A percentile compares a stretch with the other conserved stretches of the same genome.
phyloP scores from a whole-genome alignment of 2,888 invertebrate genomes.

The Troilus luridus region DNA sequence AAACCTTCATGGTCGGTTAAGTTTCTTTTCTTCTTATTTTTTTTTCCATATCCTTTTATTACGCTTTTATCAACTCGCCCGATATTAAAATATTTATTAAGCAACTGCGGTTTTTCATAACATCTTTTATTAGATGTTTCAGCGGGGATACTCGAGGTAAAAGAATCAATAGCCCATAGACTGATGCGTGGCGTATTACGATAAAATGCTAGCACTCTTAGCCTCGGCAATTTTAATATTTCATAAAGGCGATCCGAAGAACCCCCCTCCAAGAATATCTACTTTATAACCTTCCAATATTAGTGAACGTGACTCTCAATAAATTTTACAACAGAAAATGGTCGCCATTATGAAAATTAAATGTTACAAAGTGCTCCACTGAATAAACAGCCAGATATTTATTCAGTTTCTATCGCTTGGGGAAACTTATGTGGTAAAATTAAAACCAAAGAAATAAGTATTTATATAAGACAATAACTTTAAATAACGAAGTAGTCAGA shows the following conservation, averaged over 20 bases:
- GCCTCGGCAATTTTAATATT: constrained; percentile 15
- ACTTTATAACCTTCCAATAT: not conserved
- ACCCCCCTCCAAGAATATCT: not conserved
- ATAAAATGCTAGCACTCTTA: not conserved
- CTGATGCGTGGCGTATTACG: not conserved
- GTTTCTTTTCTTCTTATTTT: too few relatives aligned
- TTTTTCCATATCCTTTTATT: too few relatives aligned
- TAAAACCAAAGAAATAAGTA: too few relatives aligned
- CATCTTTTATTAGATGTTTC: not conserved
- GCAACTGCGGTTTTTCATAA: not conserved
- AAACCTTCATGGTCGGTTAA: too few relatives aligned
- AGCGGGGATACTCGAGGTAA: not conserved
- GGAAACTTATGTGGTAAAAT: too few relatives aligned
- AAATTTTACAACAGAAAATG: not conserved
- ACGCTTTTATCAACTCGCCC: too few relatives aligned
- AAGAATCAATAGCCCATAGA: not conserved
- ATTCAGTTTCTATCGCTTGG: not conserved
- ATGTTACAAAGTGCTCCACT: not conserved
- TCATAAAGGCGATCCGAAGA: not conserved
- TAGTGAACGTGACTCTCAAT: constrained; percentile 15
- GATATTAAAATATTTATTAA: too few relatives aligned
- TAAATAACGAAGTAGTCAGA: too few relatives aligned
- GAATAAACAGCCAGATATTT: not conserved
- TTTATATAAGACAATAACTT: too few relatives aligned
- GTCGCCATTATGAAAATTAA: not conserved